phyloP scores from a whole-genome alignment of 2,113 vertebrate genomes.

The Eidolon helvum region DNA sequence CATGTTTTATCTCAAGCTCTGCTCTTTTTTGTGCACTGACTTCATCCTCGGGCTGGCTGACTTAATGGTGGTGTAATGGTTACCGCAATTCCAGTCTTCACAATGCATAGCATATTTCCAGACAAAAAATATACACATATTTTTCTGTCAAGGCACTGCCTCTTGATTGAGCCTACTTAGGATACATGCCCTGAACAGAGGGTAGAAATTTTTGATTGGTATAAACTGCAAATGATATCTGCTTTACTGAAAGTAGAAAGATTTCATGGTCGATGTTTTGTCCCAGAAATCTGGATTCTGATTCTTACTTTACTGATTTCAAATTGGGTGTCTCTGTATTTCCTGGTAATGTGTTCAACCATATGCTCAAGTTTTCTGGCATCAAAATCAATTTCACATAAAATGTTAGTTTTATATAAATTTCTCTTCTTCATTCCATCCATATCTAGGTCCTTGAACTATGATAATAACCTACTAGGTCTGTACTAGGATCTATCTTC shows the following conservation, averaged over 20 bases:
- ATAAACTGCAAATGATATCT: neutral
- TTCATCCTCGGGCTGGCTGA: neutral
- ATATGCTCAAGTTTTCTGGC: neutral
- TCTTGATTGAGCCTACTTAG: neutral
- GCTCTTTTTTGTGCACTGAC: neutral
- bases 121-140: neutral
- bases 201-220: neutral
- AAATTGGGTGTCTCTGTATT: conserved; percentile 10
- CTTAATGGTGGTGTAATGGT: neutral
- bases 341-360: neutral
- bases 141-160: neutral
- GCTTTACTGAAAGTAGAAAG: neutral
- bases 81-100: neutral
- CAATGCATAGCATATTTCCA: neutral
- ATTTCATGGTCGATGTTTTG: neutral
- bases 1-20: neutral
- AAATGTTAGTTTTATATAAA: neutral
- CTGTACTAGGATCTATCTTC: neutral
- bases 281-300: neutral
- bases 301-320: conserved; percentile 12
- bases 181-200: neutral
- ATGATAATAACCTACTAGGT: neutral
- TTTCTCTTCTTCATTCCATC: neutral
- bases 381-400: neutral
- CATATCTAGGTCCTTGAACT: neutral